Evolutionary conservation across 2,113 vertebrate species (phyloP), one percentile per base, ranked within the genome.

Genomic region (Lontra canadensis): DNA sequence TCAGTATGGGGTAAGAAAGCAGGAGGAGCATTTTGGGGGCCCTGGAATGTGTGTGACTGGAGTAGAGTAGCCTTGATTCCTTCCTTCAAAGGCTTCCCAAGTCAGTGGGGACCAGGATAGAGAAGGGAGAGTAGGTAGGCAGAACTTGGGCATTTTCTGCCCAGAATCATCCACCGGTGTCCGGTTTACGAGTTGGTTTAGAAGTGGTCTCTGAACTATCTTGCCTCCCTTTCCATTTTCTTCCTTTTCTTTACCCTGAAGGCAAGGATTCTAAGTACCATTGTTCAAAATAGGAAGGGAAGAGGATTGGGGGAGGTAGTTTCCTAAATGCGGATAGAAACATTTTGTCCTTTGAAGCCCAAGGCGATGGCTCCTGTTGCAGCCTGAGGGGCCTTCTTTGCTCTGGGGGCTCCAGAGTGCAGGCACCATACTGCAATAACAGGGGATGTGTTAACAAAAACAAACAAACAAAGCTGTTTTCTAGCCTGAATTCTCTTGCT

Each of bases 241-340:
- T 67, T 21, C 26, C 52, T 74, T 85, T 84, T 80, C 61, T 44
- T 84, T 67, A 74, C 20, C 20, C 61, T 23, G 11, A 71, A 90
- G 79, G n/a, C 34, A 49, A 71, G 92, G 34, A 92, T 96, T 84
- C 88, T 88, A 90, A 88, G 85, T 13, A 55, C 36, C 55, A 36
- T 79, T 79, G 73, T 76, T 47, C 55, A 63, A 93, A 94, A 85
- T 44, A 91, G 73, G 39, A 93, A 85, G 23, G 29, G 65, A 82
- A 85, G 39, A 85, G 73, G 74, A 94, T 15, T 57, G 23, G 8
- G 17, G 36, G 20, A 76, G 10, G 5, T 59, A 23, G 55, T 94
- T 91, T 89, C 36, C 31, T 69, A 79, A 73, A 83, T 59, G 29
- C 85, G 25, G 65, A 86, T 63, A 95, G 57, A 97, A 94, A 80